Conservation (phyloP, 2,797 vertebrate genomes). For the Micropoecilia bifurca region DNA sequence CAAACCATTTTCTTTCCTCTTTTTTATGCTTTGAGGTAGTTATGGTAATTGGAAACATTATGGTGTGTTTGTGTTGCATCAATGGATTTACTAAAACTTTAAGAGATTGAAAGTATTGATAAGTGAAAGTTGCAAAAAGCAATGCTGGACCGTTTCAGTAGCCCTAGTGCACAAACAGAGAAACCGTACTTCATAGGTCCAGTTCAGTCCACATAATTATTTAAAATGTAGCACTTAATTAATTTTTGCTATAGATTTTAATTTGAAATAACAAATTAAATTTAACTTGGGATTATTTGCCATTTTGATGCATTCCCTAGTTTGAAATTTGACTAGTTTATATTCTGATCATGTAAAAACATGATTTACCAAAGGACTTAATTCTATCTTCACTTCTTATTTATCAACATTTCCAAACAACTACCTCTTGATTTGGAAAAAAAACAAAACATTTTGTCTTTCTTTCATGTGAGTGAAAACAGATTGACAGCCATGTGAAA, state of each 20-base stretch:
- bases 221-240: conserved; percentile 47
- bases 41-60: conserved; percentile 50
- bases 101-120: conserved; percentile 26
- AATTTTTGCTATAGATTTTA: conserved; percentile 30
- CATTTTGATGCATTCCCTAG: conserved; percentile 38
- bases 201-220: conserved; percentile 35
- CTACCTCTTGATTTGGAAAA: conserved; percentile 20
- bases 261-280: conserved; percentile 46
- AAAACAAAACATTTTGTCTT: conserved; percentile 31
- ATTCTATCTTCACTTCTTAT: conserved; percentile 25
- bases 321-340: conserved; percentile 43
- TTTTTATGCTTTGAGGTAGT: conserved; percentile 49
- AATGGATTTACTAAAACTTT: conserved; percentile 50
- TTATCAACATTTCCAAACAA: conserved; percentile 25
- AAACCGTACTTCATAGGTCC: conserved; percentile 24
- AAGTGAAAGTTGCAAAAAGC: conserved; percentile 22
- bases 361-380: conserved; percentile 44
- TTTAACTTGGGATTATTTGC: conserved; percentile 46
- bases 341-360: conserved; percentile 54
- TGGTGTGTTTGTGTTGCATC: conserved; percentile 40
- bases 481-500: background rate
- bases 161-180: conserved; percentile 22
- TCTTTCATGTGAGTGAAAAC: conserved; percentile 25
- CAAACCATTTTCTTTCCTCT: conserved; percentile 47
- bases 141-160: conserved; percentile 20